Evolutionary conservation across 2,888 invertebrate species (phyloP).

Genomic region (Mycalesis mineus): DNA sequence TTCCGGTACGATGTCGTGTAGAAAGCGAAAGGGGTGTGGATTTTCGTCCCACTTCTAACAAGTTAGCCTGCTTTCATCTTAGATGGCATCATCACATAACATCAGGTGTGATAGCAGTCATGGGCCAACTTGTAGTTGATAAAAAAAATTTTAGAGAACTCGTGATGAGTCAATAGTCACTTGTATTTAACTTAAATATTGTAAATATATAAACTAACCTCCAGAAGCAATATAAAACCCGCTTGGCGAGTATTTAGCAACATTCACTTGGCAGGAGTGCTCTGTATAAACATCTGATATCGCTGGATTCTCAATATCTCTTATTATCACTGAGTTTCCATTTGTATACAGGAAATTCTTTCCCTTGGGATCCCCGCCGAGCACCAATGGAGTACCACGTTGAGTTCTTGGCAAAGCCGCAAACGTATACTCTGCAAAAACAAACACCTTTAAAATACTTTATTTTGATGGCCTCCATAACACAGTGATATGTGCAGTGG

Average conservation of each 20-base stretch:
- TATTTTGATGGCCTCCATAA: too few relatives aligned
- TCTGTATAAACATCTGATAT: conserved; percentile 98
- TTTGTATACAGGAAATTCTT: conserved; percentile 98
- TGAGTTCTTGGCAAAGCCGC: conserved; percentile 96
- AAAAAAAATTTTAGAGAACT: too few relatives aligned
- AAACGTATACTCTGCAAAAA: conserved; percentile 87
- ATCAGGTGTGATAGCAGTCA: too few relatives aligned
- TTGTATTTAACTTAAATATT: too few relatives aligned
- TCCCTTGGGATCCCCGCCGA: conserved; percentile 97
- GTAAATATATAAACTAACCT: conserved; percentile 79
- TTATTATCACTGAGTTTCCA: conserved; percentile 98
- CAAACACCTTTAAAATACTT: conserved; percentile 14
- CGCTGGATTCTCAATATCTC: conserved; percentile 97
- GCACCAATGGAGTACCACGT: conserved; percentile 94
- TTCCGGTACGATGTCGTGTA: too few relatives aligned
- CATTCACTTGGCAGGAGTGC: conserved; percentile 95
- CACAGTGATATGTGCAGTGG: too few relatives aligned
- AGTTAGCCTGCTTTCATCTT: too few relatives aligned
- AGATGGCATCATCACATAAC: too few relatives aligned
- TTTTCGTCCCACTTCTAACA: too few relatives aligned
- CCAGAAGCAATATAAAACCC: conserved; percentile 99
- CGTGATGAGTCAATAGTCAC: too few relatives aligned
- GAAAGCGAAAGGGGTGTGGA: too few relatives aligned
- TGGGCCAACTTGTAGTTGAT: too few relatives aligned
- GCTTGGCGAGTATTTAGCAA: conserved; percentile 98